Conservation (phyloP, 1,140 invertebrate genomes). For the Planococcus citri region DNA sequence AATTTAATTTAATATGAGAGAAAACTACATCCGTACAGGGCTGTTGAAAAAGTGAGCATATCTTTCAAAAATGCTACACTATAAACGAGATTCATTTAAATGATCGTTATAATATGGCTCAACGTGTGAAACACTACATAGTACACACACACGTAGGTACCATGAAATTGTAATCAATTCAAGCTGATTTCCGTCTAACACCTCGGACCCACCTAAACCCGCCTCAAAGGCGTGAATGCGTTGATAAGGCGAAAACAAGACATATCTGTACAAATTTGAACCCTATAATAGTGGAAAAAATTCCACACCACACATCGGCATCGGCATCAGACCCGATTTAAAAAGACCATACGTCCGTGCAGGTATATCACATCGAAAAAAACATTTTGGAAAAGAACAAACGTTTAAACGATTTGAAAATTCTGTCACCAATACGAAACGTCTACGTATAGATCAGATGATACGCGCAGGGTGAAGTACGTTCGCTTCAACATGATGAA, state of each 20-base stretch:
- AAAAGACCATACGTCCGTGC: too few relatives aligned
- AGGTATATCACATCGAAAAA: too few relatives aligned
- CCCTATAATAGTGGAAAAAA: background rate
- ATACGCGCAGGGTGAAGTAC: background rate
- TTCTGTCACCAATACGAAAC: background rate
- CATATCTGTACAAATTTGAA: background rate
- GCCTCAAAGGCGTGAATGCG: background rate
- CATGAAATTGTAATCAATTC: background rate
- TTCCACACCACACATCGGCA: background rate
- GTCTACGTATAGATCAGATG: background rate
- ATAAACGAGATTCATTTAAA: too few relatives aligned
- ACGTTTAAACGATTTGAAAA: background rate
- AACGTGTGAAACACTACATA: too few relatives aligned
- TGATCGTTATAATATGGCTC: too few relatives aligned
- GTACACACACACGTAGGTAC: too few relatives aligned
- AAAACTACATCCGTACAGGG: too few relatives aligned
- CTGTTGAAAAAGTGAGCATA: too few relatives aligned
- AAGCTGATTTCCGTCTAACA: background rate
- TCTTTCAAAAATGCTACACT: too few relatives aligned
- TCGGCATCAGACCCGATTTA: background rate
- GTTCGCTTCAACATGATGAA: slow-evolving; percentile 14
- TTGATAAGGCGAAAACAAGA: background rate
- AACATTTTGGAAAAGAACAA: background rate
- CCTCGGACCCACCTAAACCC: background rate
- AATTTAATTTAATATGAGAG: too few relatives aligned